phyloP scores from a whole-genome alignment of 2,113 vertebrate species.

The Scophthalmus maximus region DNA sequence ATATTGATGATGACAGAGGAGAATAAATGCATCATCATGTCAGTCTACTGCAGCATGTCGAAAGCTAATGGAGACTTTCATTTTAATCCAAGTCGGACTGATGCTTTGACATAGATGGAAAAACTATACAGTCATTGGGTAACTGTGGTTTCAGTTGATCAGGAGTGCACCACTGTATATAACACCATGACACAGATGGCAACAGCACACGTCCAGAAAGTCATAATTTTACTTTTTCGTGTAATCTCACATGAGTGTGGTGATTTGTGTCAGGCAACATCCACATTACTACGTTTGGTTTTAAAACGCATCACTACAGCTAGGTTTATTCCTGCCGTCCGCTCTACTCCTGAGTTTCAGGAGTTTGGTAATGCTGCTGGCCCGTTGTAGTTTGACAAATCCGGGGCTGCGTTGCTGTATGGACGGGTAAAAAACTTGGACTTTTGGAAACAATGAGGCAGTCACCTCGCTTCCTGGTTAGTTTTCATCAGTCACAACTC shows the following conservation, averaged over 20 bases:
- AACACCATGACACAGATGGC: not conserved
- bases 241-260: not conserved
- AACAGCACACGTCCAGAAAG: not conserved
- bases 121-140: not conserved
- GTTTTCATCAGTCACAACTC: too few species aligned
- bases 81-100: not conserved
- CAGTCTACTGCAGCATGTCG: not conserved
- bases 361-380: too few species aligned
- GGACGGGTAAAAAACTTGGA: too few species aligned
- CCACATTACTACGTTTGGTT: too few species aligned
- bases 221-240: not conserved
- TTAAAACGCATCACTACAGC: too few species aligned
- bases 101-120: not conserved
- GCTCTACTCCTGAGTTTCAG: too few species aligned
- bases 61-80: not conserved
- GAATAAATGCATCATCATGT: not conserved
- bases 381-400: too few species aligned
- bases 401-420: too few species aligned
- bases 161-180: not conserved
- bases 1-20: slow-evolving; percentile 7
- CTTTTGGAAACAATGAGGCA: too few species aligned
- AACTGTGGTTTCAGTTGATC: not conserved
- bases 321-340: too few species aligned
- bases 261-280: too few species aligned
- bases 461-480: too few species aligned